Base-by-base conservation (phyloP, 2,797 vertebrate species). In the Syncerus caffer region DNA sequence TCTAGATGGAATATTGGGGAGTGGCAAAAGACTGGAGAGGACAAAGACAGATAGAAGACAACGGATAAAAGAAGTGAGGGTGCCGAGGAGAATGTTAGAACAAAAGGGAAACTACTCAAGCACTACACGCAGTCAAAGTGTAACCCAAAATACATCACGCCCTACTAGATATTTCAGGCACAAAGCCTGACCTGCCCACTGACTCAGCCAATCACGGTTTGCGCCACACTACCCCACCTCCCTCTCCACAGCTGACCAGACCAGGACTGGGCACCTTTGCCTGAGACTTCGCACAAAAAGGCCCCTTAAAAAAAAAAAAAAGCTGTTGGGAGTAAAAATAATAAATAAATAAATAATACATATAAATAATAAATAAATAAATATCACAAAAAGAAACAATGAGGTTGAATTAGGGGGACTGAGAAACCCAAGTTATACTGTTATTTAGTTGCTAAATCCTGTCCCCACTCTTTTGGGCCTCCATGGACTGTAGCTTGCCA, bases 1-100 rank as follows among this genome's bases (percentile, higher is more conserved):
- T 95, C 96, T 90, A 95, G 47, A 95, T 57, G 62, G 74, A 53
- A 92, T 78, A 74, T 74, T 92, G 87, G 45, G 9, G 42, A 96
- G 19, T 92, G 45, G 14, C 14, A 29, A 90, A 45, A 82, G 27
- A 96, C 19, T 89, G 27, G 60, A 94, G 29, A 92, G 71, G 55
- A 97, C 27, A 85, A 96, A 93, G 74, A 80, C 9, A 90, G 64
- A 64, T 47, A 74, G 92, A 93, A 90, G 27, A 50, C 57, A 47
- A 74, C 29, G 2, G 76, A 62, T 94, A 50, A 94, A 76, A 29
- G 25, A 53, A 82, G 34, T 55, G 62, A 87, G 13, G 27, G 50
- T 31, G 60, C 64, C 53, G 14, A 93, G 74, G 23, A 86, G 85
- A 91, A 42, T 34, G 5, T 86, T 50, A 92, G 17, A n/a, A 71